Evolutionary conservation across 1,140 invertebrate species (phyloP), one percentile per base, ranked within the genome.

Genomic region (Uloborus diversus): DNA sequence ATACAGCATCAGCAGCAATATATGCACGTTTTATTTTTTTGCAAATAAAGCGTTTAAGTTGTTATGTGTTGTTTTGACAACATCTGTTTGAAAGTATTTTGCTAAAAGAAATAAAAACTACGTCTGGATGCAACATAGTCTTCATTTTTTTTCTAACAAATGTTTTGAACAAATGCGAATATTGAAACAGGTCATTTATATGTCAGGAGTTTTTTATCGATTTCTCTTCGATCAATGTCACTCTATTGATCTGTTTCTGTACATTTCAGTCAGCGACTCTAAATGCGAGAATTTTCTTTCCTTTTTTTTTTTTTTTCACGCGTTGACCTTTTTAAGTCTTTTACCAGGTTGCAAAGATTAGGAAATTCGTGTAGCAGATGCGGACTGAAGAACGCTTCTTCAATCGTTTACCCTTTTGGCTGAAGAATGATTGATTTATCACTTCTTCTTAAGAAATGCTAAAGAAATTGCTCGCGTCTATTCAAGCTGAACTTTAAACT

Each of bases 181-280:
- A 75, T 62, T 75, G 70, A 75, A 75, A 75, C 70, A 75, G 70
- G 70, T 59, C 57, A 75, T 75, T 75, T 75, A 75, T 75, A 62
- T 75, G 70, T 75, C 70, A 75, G 57, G 57, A 75, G 70, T 75
- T 75, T 75, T 62, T 64, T 59, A 75, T 75, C 70, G 70, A 75
- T 75, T 75, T 75, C 70, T 30, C 20, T 75, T 75, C 70, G 70
- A 64, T 75, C 70, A 75, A 75, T 75, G 70, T 75, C 70, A 75
- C 57, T 75, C 70, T 51, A 75, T 75, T 75, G 70, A 75, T 75
- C 70, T 75, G 61, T 75, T 59, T 70, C 33, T 59, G 25, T 59
- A 59, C 69, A 42, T 59, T 64, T 64, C 59, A 75, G 70, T 51
- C 30, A 17, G 57, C 37, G 57, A 75, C 57, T 75, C 61, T 75